Base-by-base conservation (phyloP, 2,888 invertebrate genomes). In the Volucella inanis region DNA sequence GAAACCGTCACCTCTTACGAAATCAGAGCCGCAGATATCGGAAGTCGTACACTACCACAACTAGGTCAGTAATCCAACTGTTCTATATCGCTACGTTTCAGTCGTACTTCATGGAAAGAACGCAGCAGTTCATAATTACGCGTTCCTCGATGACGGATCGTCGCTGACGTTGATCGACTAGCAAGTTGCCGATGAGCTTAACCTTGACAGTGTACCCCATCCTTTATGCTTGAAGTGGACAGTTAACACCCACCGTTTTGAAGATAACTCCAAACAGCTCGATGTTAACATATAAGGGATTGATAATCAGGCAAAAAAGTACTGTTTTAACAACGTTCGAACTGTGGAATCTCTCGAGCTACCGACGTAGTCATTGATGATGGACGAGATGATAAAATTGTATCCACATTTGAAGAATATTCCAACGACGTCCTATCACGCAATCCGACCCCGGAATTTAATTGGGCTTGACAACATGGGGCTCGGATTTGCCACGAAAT, bases 221-320 rank as follows among this genome's bases (percentile, higher is more conserved):
- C 52, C 31, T 52, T n/a, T 52, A 12, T 52, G 52, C 2, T 22
- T 52, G 31, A 52, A 22, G 52, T 52, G 52, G 52, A 52, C 52
- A 31, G 12, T 12, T 31, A 52, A 31, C 52, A 52, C 52, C 22
- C 12, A 31, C 12, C 11, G 52, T 12, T 12, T 12, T 8, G 22
- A 52, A 52, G 52, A 52, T 11, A 52, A 22, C 52, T 52, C 11
- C 22, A 11, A 10, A 52, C 52, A 22, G 11, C 52, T 52, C 52
- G 11, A 52, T 22, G 52, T 22, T 22, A 22, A 52, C 18, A 18
- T 18, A n/a, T n/a, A n/a, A n/a, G n/a, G n/a, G n/a, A n/a, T n/a
- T n/a, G n/a, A n/a, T n/a, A n/a, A n/a, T n/a, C n/a, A n/a, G n/a
- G n/a, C n/a, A n/a, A n/a, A n/a, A n/a, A n/a, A n/a, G n/a, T n/a